These are phyloP conservation scores for Aphodius sticticus DNA, from an alignment of 2,888 invertebrate genomes.

Conservation along the genomic window DNA sequence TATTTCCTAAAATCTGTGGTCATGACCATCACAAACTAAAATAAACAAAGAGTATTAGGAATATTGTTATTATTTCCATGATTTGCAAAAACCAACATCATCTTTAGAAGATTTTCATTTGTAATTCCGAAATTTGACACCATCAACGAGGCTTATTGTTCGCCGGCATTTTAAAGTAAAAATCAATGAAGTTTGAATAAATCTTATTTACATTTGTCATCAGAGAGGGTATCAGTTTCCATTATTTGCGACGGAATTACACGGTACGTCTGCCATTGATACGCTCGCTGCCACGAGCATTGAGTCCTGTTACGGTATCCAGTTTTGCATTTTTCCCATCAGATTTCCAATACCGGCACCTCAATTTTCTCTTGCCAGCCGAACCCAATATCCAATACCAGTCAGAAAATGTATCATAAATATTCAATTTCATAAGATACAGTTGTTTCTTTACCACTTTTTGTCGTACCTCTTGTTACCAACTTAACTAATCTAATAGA, in stretches of 20 bases:
- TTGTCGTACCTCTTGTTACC: too few relatives aligned
- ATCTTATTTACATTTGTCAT: not conserved
- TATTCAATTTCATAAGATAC: not conserved
- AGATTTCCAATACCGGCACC: slow-evolving; percentile 16
- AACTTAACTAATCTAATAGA: too few relatives aligned
- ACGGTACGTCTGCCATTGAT: not conserved
- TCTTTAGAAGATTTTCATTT: not conserved
- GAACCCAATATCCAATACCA: not conserved
- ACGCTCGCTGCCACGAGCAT: not conserved
- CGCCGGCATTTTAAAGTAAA: not conserved
- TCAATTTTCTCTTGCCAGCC: slow-evolving; percentile 6
- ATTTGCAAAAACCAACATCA: too few relatives aligned
- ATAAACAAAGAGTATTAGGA: too few relatives aligned
- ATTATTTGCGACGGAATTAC: not conserved
- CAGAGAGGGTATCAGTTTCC: not conserved
- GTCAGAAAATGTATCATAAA: not conserved
- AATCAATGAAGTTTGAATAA: not conserved
- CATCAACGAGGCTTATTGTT: not conserved
- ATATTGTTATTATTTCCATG: too few relatives aligned
- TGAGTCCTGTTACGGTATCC: not conserved
- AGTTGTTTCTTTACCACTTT: not conserved
- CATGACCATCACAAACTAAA: too few relatives aligned
- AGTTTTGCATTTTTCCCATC: slow-evolving; percentile 20
- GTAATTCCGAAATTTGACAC: not conserved
- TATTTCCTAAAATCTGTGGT: too few relatives aligned